Evolutionary conservation across 2,888 invertebrate species (phyloP).

Genomic region (Venusia cambrica): DNA sequence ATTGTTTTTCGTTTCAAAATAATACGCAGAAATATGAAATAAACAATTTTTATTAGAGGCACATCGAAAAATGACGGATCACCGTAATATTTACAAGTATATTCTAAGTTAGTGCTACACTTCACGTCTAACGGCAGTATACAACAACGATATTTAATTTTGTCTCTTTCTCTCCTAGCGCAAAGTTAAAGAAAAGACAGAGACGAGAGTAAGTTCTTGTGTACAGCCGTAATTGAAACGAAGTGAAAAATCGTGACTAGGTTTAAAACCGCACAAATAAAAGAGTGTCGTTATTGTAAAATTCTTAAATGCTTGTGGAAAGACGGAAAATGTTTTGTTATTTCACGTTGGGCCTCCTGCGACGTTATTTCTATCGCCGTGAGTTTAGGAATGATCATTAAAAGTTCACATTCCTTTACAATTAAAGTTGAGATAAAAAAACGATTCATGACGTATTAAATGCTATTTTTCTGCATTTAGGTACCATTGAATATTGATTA

Average conservation of each 20-base stretch:
- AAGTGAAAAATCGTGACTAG: slow-evolving; percentile 62
- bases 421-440: no score
- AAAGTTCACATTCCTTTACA: no score
- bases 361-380: no score
- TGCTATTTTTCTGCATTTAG: no score
- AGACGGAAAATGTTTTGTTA: no score
- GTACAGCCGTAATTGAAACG: slow-evolving; percentile 30
- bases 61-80: slow-evolving; percentile 62
- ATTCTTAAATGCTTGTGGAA: slow-evolving; percentile 28
- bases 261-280: slow-evolving; percentile 36
- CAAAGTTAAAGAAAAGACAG: no score
- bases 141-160: slow-evolving; percentile 6
- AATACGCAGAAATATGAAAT: slow-evolving; percentile 43
- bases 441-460: no score
- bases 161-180: no score
- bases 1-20: slow-evolving; percentile 31
- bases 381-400: no score
- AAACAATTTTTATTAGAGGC: slow-evolving; percentile 73
- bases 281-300: slow-evolving; percentile 41
- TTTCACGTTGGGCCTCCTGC: no score
- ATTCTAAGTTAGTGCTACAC: slow-evolving; percentile 43
- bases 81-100: slow-evolving; percentile 49
- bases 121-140: slow-evolving; percentile 31
- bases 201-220: slow-evolving; percentile 3
- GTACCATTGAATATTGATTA: no score